Base-by-base conservation (phyloP, 2,797 vertebrate genomes). In the Sciurus carolinensis region DNA sequence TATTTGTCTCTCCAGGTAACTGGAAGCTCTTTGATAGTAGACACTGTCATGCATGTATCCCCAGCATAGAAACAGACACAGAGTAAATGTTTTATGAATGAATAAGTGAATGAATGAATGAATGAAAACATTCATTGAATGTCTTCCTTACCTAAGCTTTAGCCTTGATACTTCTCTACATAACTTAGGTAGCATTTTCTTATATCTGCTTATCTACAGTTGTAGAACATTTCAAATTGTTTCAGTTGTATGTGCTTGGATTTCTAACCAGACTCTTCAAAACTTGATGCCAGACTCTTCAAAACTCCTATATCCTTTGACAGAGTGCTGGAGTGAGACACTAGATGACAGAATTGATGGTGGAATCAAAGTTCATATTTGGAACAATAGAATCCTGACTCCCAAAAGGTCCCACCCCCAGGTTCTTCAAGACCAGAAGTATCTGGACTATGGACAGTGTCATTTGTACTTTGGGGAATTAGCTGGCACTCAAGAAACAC, bases 181-280 rank as follows among this genome's bases (percentile, higher is more conserved):
- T 66, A 28, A 62, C 36, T 22, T 52, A 67, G 71, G 20, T 15
- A 76, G 22, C 62, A 17, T 67, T 92, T 84, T 69, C 42, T 54
- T 69, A 75, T 0, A 22, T 5, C 57, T 67, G 11, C 24, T 82
- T 18, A 18, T 66, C 67, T 71, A 18, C 42, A 39, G 71, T 67
- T 88, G 0, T 59, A 39, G n/a, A 71, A 13, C 69, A 57, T 26
- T 26, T 66, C 67, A 52, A 83, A 50, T 62, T 57, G 5, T 85
- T 50, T 84, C 24, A 28, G 10, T 59, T 26, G 6, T 7, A 5
- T 39, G 52, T 47, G 44, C 44, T 90, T 93, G 87, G n/a, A 54
- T 76, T 95, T 96, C 77, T 77, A 54, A 80, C 36, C 9, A 44
- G 28, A 81, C 20, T 89, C 28, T 95, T 95, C 52, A 83, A 82